Base-by-base conservation (phyloP, 92 coral and sea anemone species). In the Phenganax stokvisi region DNA sequence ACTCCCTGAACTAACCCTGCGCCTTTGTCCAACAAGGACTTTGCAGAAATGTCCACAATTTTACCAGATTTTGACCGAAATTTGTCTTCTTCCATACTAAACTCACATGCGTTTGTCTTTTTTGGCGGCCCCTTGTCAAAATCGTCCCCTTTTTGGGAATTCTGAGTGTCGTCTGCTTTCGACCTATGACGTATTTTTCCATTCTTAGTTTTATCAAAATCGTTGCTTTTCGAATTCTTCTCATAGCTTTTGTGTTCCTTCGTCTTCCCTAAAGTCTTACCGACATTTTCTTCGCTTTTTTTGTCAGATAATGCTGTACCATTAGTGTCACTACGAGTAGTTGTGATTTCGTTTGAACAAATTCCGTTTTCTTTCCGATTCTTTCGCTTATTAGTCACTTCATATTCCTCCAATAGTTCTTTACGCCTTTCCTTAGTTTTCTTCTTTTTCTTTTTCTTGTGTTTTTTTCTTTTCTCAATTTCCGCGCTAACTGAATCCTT, bases 51-150 rank as follows among this genome's bases (percentile, higher is more conserved):
- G 47, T 7, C 68, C 8, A 57, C 8, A 27, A 13, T 76, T 12
- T 85, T 59, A 6, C 15, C 65, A 3, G 54, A 31, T 10, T 65
- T 64, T 52, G 83, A 59, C 54, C 85, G 67, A 47, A 65, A 28
- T 28, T 65, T 51, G 11, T 64, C 51, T 9, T 65, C 60, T 1
- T 13, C 51, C 17, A 60, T 37, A n/a, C 57, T n/a, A 15, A 9
- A 25, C n/a, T 27, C 71, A 10, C 47, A 10, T 3, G 59, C 20
- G 51, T 29, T 68, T 30, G 13, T n/a, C 80, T 67, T 90, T 87
- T 10, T 90, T 84, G 8, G 87, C 52, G 31, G 30, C 65, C 58
- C 77, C 9, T 57, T 76, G 57, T 75, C 75, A 44, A 44, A 68
- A 44, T 54, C 28, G 13, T 17, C 1, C 31, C 3, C n/a, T 53